phyloP scores from a whole-genome alignment of 1,140 invertebrate genomes.

The Sitobion miscanthi region DNA sequence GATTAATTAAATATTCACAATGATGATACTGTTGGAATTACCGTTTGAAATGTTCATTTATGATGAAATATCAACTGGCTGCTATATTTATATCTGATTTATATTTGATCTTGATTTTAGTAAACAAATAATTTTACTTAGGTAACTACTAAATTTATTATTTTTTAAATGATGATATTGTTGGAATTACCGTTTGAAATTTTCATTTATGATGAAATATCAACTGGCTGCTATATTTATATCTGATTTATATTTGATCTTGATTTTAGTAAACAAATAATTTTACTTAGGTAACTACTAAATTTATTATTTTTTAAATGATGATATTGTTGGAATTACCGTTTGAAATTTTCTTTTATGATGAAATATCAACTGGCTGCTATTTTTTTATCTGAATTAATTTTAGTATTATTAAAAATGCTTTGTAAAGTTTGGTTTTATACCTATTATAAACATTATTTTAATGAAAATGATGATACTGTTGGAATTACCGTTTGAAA shows the following conservation, averaged over 20 bases:
- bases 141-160: no score
- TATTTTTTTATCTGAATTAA: not conserved
- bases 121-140: no score
- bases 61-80: conserved; percentile 27
- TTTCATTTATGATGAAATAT: conserved; percentile 8
- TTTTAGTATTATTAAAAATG: not conserved
- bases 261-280: no score
- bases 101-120: no score
- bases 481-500: no score
- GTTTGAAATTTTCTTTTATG: conserved; percentile 44
- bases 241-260: no score
- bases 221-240: not conserved
- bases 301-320: no score
- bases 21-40: conserved; percentile 24
- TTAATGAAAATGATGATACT: no score
- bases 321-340: conserved; percentile 41
- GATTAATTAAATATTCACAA: not conserved
- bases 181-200: conserved; percentile 28
- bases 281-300: no score
- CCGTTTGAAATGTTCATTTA: conserved; percentile 19
- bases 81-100: no score
- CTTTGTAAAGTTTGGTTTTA: no score
- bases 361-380: conserved; percentile 37
- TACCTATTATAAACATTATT: no score
- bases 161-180: not conserved